Percentiles rank a stretch among this genome's conserved stretches.
Conservation (phyloP, 2,888 invertebrate species). For the Spodoptera picta region DNA sequence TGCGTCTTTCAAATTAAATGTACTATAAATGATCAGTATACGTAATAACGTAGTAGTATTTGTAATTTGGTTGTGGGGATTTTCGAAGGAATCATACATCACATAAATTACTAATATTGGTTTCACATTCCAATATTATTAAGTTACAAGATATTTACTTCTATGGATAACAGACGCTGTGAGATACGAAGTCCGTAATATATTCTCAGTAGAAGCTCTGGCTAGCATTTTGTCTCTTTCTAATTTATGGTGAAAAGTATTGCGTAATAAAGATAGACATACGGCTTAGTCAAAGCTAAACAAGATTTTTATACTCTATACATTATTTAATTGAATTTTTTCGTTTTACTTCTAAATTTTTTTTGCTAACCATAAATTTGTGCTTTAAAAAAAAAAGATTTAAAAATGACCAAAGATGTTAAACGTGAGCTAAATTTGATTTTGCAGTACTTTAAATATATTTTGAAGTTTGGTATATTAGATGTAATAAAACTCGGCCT, state of each 20-base stretch:
- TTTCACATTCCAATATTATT: conserved; percentile 31
- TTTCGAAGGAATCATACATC: neutral
- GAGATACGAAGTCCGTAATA: neutral
- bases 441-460: conserved; percentile 11
- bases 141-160: conserved; percentile 9
- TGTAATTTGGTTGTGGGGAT: conserved; percentile 33
- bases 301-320: too few relatives aligned
- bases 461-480: conserved; percentile 16
- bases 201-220: too few relatives aligned
- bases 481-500: conserved; percentile 27
- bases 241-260: too few relatives aligned
- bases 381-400: too few relatives aligned
- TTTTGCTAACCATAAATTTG: neutral
- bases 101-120: conserved; percentile 2
- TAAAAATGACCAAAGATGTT: conserved; percentile 29
- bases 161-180: neutral
- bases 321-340: too few relatives aligned
- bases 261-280: too few relatives aligned
- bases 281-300: too few relatives aligned
- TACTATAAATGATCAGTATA: conserved; percentile 23
- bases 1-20: conserved; percentile 15
- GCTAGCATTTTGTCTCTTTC: too few relatives aligned
- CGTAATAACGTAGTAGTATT: conserved; percentile 11
- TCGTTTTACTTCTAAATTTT: neutral
- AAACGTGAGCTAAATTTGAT: conserved; percentile 6